These are phyloP conservation scores for Drosophila rubida DNA, from an alignment of 2,888 invertebrate species.

Conservation along the genomic window DNA sequence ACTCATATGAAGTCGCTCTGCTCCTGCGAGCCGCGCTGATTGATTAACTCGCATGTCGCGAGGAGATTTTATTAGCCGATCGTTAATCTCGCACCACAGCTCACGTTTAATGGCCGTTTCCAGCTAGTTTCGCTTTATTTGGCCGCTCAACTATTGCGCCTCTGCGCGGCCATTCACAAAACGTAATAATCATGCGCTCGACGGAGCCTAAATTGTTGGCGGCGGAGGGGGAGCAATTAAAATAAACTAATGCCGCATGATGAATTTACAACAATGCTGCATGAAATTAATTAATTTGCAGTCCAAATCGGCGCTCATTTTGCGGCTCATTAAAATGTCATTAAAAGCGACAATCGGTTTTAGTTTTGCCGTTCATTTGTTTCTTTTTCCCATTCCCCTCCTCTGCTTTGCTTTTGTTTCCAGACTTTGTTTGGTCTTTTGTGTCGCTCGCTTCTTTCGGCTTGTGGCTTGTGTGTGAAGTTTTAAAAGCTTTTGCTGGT, in stretches of 20 bases:
- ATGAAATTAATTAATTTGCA: slow-evolving; percentile 69
- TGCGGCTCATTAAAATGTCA: slow-evolving; percentile 75
- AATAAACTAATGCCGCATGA: slow-evolving; percentile 51
- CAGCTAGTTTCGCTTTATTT: slow-evolving; percentile 42
- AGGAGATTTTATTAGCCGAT: slow-evolving; percentile 48
- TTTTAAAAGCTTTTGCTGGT: slow-evolving; percentile 14
- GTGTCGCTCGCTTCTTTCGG: neutral
- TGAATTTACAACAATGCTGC: slow-evolving; percentile 32
- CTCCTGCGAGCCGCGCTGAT: slow-evolving; percentile 28
- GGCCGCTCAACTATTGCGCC: slow-evolving; percentile 19
- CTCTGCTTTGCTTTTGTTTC: neutral
- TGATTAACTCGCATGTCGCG: slow-evolving; percentile 38
- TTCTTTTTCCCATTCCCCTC: neutral
- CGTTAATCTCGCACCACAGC: slow-evolving; percentile 37
- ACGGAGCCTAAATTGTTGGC: slow-evolving; percentile 25
- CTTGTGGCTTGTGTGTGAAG: neutral
- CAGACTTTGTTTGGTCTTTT: neutral
- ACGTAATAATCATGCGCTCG: slow-evolving; percentile 32
- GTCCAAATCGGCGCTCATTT: slow-evolving; percentile 62
- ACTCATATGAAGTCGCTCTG: too few species aligned
- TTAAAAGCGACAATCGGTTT: slow-evolving; percentile 60
- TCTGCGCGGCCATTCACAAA: slow-evolving; percentile 6
- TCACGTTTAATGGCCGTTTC: slow-evolving; percentile 31
- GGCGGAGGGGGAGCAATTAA: slow-evolving; percentile 50
- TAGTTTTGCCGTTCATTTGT: slow-evolving; percentile 19